phyloP scores from a whole-genome alignment of 2,113 vertebrate species.

The Ivindomyrus marchei region DNA sequence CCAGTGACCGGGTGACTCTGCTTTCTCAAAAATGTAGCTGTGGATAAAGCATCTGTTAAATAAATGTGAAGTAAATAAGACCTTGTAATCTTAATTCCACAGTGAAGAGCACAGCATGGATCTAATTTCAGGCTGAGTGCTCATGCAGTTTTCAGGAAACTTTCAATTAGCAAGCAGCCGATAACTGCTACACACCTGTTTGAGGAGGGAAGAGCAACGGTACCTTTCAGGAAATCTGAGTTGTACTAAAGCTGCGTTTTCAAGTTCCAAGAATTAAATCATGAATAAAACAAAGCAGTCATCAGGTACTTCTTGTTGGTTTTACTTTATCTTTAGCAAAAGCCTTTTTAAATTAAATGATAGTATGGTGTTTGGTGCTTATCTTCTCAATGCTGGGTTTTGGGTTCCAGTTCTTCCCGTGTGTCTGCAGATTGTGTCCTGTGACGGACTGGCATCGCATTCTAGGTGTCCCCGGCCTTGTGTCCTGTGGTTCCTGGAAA shows the following conservation, averaged over 20 bases:
- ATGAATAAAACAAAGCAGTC: not conserved
- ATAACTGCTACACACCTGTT: not conserved
- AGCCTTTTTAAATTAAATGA: not conserved
- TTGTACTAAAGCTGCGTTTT: not conserved
- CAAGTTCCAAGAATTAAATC: not conserved
- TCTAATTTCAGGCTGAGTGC: not conserved
- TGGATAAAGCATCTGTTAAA: not conserved
- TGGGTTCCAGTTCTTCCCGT: not conserved
- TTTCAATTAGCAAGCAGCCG: not conserved
- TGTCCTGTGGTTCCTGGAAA: conserved; percentile 18
- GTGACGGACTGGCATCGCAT: conserved; percentile 27
- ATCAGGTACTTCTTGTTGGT: not conserved
- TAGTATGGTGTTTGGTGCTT: no score
- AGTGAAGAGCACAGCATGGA: not conserved
- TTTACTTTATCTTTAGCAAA: not conserved
- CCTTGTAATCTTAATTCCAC: not conserved
- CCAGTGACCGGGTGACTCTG: not conserved
- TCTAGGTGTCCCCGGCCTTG: conserved; percentile 39
- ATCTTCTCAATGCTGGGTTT: not conserved
- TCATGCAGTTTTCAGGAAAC: not conserved
- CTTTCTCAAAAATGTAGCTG: not conserved
- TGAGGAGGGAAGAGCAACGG: not conserved
- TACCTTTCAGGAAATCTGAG: not conserved
- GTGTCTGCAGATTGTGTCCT: not conserved
- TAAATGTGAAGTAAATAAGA: not conserved